Conservation (phyloP, 2,113 vertebrate genomes). For the Neolamprologus sp. region DNA sequence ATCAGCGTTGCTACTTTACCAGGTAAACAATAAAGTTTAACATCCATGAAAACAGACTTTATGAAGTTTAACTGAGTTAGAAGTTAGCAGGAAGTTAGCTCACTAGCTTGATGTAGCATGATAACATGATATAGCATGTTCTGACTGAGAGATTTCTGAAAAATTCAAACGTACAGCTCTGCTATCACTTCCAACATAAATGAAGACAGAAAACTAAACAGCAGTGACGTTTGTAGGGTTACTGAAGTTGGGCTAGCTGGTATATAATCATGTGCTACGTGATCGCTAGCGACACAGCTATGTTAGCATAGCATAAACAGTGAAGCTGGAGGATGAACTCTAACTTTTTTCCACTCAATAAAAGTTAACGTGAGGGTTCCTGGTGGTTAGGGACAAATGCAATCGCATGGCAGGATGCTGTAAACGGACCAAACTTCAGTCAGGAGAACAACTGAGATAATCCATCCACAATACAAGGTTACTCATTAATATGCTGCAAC, state of each 20-base stretch:
- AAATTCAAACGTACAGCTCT: not conserved
- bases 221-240: not conserved
- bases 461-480: not conserved
- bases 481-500: accelerated
- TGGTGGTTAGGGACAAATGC: accelerated
- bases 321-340: too few relatives aligned
- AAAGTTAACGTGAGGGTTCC: accelerated
- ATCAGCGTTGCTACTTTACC: not conserved
- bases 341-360: accelerated
- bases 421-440: not conserved
- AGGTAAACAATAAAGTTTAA: not conserved
- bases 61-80: not conserved
- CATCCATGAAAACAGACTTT: not conserved
- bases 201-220: not conserved
- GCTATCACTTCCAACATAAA: not conserved
- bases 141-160: not conserved
- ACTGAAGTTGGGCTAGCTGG: accelerated
- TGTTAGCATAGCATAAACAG: accelerated
- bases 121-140: not conserved
- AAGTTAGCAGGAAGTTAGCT: not conserved
- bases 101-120: not conserved
- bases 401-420: accelerated
- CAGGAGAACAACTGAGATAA: too few relatives aligned
- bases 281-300: accelerated
- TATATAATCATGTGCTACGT: not conserved